Evolutionary conservation across 2,797 vertebrate genomes (phyloP).

Genomic region (Ispidina lecontei): DNA sequence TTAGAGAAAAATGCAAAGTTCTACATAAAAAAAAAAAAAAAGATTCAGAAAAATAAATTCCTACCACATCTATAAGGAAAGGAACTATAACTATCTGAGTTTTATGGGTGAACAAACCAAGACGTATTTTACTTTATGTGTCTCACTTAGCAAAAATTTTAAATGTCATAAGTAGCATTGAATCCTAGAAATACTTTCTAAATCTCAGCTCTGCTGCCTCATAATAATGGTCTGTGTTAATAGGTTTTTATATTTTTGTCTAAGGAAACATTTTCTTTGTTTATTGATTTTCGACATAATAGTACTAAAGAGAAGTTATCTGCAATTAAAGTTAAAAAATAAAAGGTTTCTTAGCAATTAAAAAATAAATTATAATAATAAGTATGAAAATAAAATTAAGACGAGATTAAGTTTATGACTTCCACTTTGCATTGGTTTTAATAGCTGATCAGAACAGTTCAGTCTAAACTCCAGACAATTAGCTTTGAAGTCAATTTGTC

Average conservation of each 20-base stretch:
- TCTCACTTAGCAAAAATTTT: not conserved
- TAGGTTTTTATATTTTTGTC: not conserved
- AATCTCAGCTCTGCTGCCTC: not conserved
- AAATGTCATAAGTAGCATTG: not conserved
- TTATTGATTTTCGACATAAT: not conserved
- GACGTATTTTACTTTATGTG: not conserved
- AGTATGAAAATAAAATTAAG: not conserved
- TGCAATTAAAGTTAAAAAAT: not conserved
- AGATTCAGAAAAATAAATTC: not conserved
- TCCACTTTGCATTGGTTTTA: not conserved
- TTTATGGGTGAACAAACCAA: not conserved
- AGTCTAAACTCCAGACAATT: not conserved
- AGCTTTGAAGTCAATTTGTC: not conserved
- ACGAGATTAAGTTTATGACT: not conserved
- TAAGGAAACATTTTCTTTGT: not conserved
- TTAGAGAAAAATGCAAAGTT: not conserved
- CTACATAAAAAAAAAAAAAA: not conserved
- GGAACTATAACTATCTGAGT: not conserved
- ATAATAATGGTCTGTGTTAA: not conserved
- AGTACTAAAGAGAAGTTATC: not conserved
- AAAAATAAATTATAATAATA: not conserved
- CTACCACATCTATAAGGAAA: not conserved
- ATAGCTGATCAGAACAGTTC: not conserved
- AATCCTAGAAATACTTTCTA: not conserved
- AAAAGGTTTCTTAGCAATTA: not conserved